Base-by-base conservation (phyloP, 1,140 invertebrate species). In the Drosophila subobscura region DNA sequence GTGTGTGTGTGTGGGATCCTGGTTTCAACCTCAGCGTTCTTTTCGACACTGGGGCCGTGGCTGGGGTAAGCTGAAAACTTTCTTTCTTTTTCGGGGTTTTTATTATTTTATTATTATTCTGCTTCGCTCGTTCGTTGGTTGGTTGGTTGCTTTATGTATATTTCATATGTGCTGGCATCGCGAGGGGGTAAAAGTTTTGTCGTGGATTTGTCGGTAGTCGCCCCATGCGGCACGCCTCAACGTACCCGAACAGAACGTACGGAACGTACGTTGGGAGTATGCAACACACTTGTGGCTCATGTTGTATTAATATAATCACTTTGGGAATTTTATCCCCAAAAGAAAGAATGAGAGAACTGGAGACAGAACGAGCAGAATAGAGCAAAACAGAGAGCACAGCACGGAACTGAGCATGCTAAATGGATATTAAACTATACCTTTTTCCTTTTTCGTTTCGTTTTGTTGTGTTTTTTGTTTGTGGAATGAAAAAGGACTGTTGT, bases 241-340 rank as follows among this genome's bases (percentile, higher is more conserved):
- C 74, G 68, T 33, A 33, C 16, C 16, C 16, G 16, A 20, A 20
- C 7, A 3, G 29, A 8, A 37, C 10, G 10, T 8, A 33, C 29
- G 33, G 33, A 37, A 12, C 33, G 33, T 12, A 33, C 29, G 29
- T 20, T 20, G 16, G 2, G 10, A 37, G 33, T 81, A 63, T 85
- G 81, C 74, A 86, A 71, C 83, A 86, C 83, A 86, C 83, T 86
- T 86, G 83, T 86, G 83, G 83, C 83, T 86, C 83, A 86, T 86
- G 83, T 86, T 86, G 83, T 88, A 88, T 88, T 88, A 83, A 88
- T 88, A 88, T 88, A 88, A 88, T 88, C 83, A 88, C 83, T 88
- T 88, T 88, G 75, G 83, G 83, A 80, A 88, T 88, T 79, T 89
- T 41, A 54, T 54, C 40, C 54, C 45, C 20, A 29, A 66, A 45